These are phyloP conservation scores for Parnassius apollo DNA, from an alignment of 2,888 invertebrate species.

Conservation along the genomic window DNA sequence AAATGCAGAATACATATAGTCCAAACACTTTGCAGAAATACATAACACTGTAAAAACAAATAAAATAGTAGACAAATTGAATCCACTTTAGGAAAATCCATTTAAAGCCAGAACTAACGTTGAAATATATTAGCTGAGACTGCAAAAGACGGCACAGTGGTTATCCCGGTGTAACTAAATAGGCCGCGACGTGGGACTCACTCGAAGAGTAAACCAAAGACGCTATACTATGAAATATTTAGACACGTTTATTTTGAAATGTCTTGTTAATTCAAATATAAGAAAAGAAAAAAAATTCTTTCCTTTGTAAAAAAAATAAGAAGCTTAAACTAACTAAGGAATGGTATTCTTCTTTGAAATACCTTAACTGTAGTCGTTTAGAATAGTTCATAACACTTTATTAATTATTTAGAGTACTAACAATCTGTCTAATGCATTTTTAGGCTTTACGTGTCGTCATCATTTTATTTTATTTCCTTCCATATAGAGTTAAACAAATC, in stretches of 20 bases:
- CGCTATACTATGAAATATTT: conserved; percentile 1
- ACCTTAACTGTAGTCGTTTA: no score
- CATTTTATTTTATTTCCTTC: no score
- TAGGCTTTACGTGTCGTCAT: no score
- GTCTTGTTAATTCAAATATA: not conserved
- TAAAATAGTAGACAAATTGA: conserved; percentile 7
- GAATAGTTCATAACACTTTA: no score
- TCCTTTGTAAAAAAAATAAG: no score
- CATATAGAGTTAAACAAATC: no score
- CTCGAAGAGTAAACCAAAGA: conserved; percentile 2
- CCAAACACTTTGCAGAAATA: conserved; percentile 11
- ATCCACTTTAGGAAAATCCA: conserved; percentile 8
- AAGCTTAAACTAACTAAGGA: no score
- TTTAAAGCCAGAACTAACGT: conserved; percentile 9
- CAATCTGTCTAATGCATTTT: no score
- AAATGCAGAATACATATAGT: not conserved
- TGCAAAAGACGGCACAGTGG: conserved; percentile 12
- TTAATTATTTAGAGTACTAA: no score
- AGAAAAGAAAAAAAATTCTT: no score
- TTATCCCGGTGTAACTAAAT: conserved; percentile 12
- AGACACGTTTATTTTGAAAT: not conserved
- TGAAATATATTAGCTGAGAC: conserved; percentile 14
- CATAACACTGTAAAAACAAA: conserved; percentile 9
- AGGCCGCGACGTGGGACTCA: conserved; percentile 8
- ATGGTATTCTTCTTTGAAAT: no score